phyloP scores from a whole-genome alignment of 2,113 vertebrate species.

The Phylloscopus whistleri region DNA sequence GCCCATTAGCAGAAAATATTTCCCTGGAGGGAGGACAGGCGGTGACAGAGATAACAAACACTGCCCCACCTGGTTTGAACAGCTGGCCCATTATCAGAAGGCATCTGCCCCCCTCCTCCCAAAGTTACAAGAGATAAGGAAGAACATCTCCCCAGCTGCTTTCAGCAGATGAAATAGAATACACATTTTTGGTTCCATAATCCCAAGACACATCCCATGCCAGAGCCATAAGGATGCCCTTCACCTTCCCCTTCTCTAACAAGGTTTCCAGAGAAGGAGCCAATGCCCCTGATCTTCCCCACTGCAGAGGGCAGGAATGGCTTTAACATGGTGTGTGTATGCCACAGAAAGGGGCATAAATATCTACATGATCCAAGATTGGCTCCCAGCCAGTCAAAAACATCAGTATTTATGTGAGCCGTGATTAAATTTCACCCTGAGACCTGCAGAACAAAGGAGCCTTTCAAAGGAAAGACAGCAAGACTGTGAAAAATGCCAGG shows the following conservation, averaged over 20 bases:
- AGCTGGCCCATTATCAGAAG: too few relatives aligned
- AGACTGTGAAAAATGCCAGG: conserved; percentile 25
- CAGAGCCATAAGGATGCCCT: too few relatives aligned
- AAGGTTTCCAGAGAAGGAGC: neutral
- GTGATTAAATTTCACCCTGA: neutral
- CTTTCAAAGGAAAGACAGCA: neutral
- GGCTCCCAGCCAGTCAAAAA: neutral
- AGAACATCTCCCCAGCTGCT: too few relatives aligned
- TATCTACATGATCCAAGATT: neutral
- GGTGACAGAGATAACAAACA: too few relatives aligned
- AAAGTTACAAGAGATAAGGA: too few relatives aligned
- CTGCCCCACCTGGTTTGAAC: too few relatives aligned
- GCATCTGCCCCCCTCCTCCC: too few relatives aligned
- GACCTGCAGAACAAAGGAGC: conserved; percentile 7
- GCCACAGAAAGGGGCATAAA: neutral
- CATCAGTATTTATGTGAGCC: neutral
- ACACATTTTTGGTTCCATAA: too few relatives aligned
- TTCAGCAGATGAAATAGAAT: too few relatives aligned
- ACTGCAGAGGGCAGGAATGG: neutral
- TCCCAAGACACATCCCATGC: neutral
- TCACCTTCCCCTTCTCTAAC: neutral
- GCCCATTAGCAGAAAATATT: too few relatives aligned
- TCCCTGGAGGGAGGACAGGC: too few relatives aligned
- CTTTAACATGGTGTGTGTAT: fast-evolving
- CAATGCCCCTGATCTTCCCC: neutral